A percentile compares a stretch with the other conserved stretches of the same genome.
Evolutionary conservation across 2,113 vertebrate genomes (phyloP).

Genomic region (Tragelaphus strepsiceros): DNA sequence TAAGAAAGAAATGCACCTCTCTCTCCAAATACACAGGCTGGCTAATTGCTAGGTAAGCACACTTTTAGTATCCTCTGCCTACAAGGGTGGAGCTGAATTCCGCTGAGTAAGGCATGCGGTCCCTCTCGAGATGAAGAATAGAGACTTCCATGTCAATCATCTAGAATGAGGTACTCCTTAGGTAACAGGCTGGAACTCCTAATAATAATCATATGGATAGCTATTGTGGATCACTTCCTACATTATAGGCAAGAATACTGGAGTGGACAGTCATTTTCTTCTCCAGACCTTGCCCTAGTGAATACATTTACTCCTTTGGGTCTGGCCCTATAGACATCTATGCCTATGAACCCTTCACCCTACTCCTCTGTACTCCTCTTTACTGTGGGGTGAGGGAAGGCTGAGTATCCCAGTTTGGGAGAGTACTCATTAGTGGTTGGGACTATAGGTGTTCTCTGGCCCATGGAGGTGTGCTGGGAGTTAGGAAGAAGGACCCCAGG

Average conservation of each 20-base stretch:
- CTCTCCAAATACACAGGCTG: neutral
- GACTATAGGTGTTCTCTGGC: neutral
- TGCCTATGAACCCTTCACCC: neutral
- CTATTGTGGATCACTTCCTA: neutral
- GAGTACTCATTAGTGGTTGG: neutral
- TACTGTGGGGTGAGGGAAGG: neutral
- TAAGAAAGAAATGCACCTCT: neutral
- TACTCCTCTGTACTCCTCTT: neutral
- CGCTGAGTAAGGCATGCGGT: neutral
- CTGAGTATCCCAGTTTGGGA: neutral
- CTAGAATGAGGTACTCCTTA: constrained; percentile 23
- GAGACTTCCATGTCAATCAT: constrained; percentile 24
- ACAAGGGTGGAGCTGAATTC: neutral
- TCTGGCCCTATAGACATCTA: neutral
- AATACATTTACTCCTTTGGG: neutral
- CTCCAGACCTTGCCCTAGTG: neutral
- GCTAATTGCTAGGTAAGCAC: neutral
- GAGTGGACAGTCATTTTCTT: neutral
- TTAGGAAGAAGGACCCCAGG: neutral
- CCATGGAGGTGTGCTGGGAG: neutral
- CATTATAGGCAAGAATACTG: neutral
- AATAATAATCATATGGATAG: constrained; percentile 21
- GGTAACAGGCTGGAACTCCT: neutral
- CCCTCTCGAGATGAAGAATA: neutral
- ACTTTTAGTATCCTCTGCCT: constrained; percentile 17